A percentile compares a stretch with the other conserved stretches of the same genome.
These are phyloP conservation scores for Anagrus nilaparvatae DNA, from an alignment of 1,140 invertebrate species.

Conservation along the genomic window DNA sequence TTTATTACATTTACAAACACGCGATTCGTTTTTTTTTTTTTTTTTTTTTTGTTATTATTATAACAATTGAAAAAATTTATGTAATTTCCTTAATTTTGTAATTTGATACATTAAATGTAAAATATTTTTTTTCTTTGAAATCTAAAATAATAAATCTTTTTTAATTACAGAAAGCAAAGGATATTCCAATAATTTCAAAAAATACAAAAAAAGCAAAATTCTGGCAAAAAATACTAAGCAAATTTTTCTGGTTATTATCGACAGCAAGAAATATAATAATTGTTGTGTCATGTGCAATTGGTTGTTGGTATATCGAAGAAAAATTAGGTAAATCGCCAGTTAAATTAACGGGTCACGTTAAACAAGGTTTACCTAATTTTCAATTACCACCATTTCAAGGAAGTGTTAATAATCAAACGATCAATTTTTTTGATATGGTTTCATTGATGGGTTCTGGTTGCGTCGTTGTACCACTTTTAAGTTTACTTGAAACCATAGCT, in stretches of 20 bases:
- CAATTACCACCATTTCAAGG: slow-evolving; percentile 53
- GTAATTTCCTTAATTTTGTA: neutral
- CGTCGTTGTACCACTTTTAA: slow-evolving; percentile 65
- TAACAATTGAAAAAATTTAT: too few species aligned
- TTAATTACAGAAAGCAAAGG: slow-evolving; percentile 58
- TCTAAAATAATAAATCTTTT: slow-evolving; percentile 6
- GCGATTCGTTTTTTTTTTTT: too few species aligned
- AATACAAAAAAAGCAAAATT: slow-evolving; percentile 36
- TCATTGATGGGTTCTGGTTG: slow-evolving; percentile 61
- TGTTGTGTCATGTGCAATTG: slow-evolving; percentile 55
- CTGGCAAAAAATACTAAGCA: slow-evolving; percentile 38
- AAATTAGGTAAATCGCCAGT: slow-evolving; percentile 52
- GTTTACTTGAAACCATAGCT: slow-evolving; percentile 71
- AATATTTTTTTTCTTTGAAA: slow-evolving; percentile 5
- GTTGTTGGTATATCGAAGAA: slow-evolving; percentile 54
- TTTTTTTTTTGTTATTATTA: too few species aligned
- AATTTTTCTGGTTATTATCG: slow-evolving; percentile 60
- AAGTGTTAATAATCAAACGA: slow-evolving; percentile 53
- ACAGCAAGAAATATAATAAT: slow-evolving; percentile 69
- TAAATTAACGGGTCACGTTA: slow-evolving; percentile 58
- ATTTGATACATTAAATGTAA: neutral
- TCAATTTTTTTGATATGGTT: slow-evolving; percentile 56
- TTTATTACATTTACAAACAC: too few species aligned
- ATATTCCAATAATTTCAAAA: slow-evolving; percentile 46
- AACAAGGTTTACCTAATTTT: slow-evolving; percentile 56